These are phyloP conservation scores for Trichomycterus rosablanca DNA, from an alignment of 2,113 vertebrate genomes.

Conservation along the genomic window DNA sequence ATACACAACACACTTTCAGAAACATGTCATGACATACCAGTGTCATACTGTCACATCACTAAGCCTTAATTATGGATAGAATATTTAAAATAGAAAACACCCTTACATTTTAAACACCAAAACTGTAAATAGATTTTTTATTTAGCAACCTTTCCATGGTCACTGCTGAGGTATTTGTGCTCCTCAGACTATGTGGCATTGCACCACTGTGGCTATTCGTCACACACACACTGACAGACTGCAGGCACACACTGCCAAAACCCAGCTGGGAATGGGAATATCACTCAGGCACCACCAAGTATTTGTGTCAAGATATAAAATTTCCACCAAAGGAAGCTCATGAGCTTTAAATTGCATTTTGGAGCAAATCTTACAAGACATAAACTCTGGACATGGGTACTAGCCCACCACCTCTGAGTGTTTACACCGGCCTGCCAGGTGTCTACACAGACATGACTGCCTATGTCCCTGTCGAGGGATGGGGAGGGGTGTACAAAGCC, in stretches of 20 bases:
- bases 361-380: not conserved
- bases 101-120: not conserved
- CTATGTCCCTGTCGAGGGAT: too few species aligned
- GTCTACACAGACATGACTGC: too few species aligned
- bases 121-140: conserved; percentile 39
- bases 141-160: conserved; percentile 46
- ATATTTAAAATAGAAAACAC: conserved; percentile 2
- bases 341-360: not conserved
- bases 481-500: too few species aligned
- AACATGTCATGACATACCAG: too few species aligned
- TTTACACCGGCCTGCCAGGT: too few species aligned
- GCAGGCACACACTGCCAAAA: not conserved
- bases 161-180: conserved; percentile 3
- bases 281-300: conserved; percentile 28
- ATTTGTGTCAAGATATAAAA: conserved; percentile 31
- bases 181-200: conserved; percentile 10
- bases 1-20: too few species aligned
- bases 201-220: conserved; percentile 22
- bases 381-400: not conserved
- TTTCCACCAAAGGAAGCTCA: conserved; percentile 26
- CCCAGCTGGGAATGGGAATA: conserved; percentile 28
- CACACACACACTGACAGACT: conserved; percentile 14
- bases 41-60: too few species aligned
- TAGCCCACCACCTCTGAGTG: not conserved
- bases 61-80: too few species aligned